Base-by-base conservation (phyloP, 2,113 vertebrate genomes). In the Ptychochromis oligacanthus region DNA sequence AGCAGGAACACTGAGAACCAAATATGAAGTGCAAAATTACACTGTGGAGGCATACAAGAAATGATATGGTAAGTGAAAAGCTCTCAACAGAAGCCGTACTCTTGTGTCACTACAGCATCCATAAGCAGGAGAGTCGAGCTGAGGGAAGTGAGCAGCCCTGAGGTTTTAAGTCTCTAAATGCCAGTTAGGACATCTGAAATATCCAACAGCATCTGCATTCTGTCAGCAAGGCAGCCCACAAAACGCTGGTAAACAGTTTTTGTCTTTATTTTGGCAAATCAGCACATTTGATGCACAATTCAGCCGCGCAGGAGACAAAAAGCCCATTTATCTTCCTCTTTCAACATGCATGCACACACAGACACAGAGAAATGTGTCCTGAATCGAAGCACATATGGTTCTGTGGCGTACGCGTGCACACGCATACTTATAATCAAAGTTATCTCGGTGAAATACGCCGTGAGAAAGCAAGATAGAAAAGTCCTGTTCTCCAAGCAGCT, bases 231-330 rank as follows among this genome's bases (percentile, higher is more conserved):
- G 76, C 87, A 36, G 81, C 80, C 80, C 58, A 54, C 87, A 90
- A 91, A 89, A 81, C 9, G n/a, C 91, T 81, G 82, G 86, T 90
- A 90, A 93, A 94, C 91, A 62, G 13, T 90, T 93, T 92, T 88
- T 84, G 84, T 86, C 89, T 89, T 92, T 92, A 84, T 86, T 90
- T 92, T 89, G 83, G 88, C 80, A 92, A 93, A 92, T 92, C 92
- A 92, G 92, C 91, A 91, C 67, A 87, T 93, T 89, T 87, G 83
- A 90, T 88, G 76, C 77, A 84, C 56, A 65, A 43, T 87, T 91
- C 81, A 87, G 81, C 79, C n/a, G 28, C 79, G 75, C 60, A 26
- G 28, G 70, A 91, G 56, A 84, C 79, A 87, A 77, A 85, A 83
- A 75, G 57, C 79, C 24, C 70, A 92, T 91, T 87, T 81, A 90